Evolutionary conservation across 2,113 vertebrate species (phyloP).

Genomic region (Lasiurus borealis): DNA sequence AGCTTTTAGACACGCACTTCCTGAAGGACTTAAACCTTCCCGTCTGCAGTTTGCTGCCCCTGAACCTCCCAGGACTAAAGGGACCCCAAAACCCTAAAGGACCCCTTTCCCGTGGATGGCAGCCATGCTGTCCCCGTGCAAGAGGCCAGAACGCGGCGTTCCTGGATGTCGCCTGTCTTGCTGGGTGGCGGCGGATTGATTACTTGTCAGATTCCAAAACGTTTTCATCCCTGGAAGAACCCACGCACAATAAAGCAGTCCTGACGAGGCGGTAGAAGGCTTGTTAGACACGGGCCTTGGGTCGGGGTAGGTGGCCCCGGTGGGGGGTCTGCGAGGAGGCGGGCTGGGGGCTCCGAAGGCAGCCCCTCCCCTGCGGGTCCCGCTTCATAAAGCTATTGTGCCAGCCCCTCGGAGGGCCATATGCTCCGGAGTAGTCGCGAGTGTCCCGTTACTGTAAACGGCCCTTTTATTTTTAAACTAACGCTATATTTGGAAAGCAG

Average conservation of each 20-base stretch:
- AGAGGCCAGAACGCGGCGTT: slow-evolving; percentile 57
- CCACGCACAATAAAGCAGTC: slow-evolving; percentile 80
- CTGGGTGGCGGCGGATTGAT: slow-evolving; percentile 78
- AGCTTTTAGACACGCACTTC: slow-evolving; percentile 29
- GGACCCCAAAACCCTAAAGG: slow-evolving; percentile 30
- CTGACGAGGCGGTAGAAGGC: slow-evolving; percentile 79
- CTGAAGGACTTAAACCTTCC: slow-evolving; percentile 52
- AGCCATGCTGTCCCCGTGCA: not conserved
- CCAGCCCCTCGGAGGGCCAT: slow-evolving; percentile 77
- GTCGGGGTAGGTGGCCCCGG: slow-evolving; percentile 67
- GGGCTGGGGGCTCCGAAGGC: slow-evolving; percentile 79
- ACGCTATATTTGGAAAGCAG: slow-evolving; percentile 88
- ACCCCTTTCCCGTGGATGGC: not conserved
- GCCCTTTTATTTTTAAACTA: slow-evolving; percentile 89
- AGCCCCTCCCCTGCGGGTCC: slow-evolving; percentile 76
- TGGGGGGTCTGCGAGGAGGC: slow-evolving; percentile 55
- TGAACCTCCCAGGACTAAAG: not conserved
- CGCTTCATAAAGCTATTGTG: slow-evolving; percentile 84
- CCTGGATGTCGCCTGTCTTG: slow-evolving; percentile 82
- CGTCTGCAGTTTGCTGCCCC: not conserved
- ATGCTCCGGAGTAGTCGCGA: slow-evolving; percentile 79
- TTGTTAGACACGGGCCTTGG: slow-evolving; percentile 51
- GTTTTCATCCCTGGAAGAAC: slow-evolving; percentile 86
- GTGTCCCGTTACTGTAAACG: slow-evolving; percentile 86
- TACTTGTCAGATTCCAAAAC: slow-evolving; percentile 80